phyloP scores from a whole-genome alignment of 2,888 invertebrate species.

The Thymelicus lineola region DNA sequence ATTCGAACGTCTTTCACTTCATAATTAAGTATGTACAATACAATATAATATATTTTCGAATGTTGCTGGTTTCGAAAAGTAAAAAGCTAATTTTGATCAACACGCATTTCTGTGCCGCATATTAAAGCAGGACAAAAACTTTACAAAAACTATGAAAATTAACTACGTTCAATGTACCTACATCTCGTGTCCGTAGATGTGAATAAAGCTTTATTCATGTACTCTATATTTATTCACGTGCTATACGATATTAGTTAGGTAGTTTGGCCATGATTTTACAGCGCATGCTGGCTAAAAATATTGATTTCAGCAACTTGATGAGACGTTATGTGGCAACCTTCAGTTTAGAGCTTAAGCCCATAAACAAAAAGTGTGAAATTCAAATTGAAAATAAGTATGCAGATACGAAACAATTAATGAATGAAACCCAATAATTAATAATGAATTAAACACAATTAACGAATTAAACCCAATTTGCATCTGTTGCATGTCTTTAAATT shows the following conservation, averaged over 20 bases:
- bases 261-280: constrained; percentile 16
- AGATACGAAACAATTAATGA: too few species aligned
- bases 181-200: not conserved
- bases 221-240: constrained; percentile 6
- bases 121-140: too few species aligned
- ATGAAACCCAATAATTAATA: too few species aligned
- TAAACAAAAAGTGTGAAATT: too few species aligned
- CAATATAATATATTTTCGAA: too few species aligned
- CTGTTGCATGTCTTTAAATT: too few species aligned
- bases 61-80: not conserved
- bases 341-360: not conserved
- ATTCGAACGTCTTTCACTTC: too few species aligned
- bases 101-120: not conserved
- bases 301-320: constrained; percentile 7
- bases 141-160: too few species aligned
- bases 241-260: constrained; percentile 3
- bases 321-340: not conserved
- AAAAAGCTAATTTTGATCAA: not conserved
- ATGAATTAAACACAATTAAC: too few species aligned
- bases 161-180: too few species aligned
- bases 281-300: constrained; percentile 12
- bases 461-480: too few species aligned
- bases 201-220: constrained; percentile 7
- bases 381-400: not conserved
- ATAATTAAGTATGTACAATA: not conserved